Percentiles rank a stretch among this genome's conserved stretches.
Evolutionary conservation across 2,888 invertebrate species (phyloP).

Genomic region (Entomobrya multifasciata): DNA sequence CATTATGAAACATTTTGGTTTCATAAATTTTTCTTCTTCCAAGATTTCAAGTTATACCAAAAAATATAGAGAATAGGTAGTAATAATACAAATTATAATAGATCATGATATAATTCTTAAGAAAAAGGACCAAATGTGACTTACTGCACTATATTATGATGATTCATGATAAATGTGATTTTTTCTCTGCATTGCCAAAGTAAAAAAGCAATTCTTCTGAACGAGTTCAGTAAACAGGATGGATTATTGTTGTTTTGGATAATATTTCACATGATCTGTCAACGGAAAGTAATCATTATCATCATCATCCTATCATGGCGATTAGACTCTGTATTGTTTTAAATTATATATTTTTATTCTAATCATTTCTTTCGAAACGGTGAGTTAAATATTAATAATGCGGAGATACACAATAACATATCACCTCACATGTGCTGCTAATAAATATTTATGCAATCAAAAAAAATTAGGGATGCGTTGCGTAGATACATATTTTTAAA

Average conservation of each 20-base stretch:
- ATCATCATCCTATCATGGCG: neutral
- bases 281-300: neutral
- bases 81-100: constrained; percentile 37
- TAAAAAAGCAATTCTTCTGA: neutral
- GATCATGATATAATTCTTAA: neutral
- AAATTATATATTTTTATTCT: neutral
- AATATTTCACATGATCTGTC: constrained; percentile 20
- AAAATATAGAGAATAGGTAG: no score
- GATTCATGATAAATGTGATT: neutral
- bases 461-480: constrained; percentile 5
- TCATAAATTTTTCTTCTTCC: constrained; percentile 26
- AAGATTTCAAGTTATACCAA: constrained; percentile 34
- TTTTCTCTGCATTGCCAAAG: neutral
- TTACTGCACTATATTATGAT: constrained; percentile 4
- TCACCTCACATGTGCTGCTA: neutral
- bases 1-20: neutral
- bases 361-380: constrained; percentile 18
- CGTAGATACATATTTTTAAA: no score
- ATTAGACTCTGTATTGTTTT: neutral
- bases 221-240: neutral
- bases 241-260: neutral
- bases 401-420: neutral
- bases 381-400: constrained; percentile 7
- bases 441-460: neutral
- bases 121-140: constrained; percentile 1